Base-by-base conservation (phyloP, 2,888 invertebrate genomes). In the Drosophila birchii region DNA sequence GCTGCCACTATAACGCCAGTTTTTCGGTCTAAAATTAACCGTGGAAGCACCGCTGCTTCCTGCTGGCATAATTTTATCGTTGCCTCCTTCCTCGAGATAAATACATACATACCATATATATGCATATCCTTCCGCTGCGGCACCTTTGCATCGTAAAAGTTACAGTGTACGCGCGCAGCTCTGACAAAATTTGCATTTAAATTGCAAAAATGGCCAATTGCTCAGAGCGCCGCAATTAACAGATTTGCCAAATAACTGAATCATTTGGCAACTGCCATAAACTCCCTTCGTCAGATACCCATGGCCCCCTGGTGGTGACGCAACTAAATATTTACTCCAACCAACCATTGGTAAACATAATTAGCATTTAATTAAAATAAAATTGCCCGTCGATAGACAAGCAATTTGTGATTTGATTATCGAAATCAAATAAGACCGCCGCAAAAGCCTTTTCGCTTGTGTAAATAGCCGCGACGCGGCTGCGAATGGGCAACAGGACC, bases 361-460 rank as follows among this genome's bases (percentile, higher is more conserved):
- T 86, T 89, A 86, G 82, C 79, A 87, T 85, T 86, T 86, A 86
- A 86, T 86, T 86, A 88, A 85, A 89, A 80, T 81, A 81, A 84
- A 87, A 86, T 78, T 62, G 81, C 77, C 78, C 88, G 72, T 59
- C 66, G 62, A 86, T 86, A 81, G 63, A 79, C 76, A 79, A 75
- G 76, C 78, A 80, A 81, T 89, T 80, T 75, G 53, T 76, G 78
- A 89, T 79, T 89, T 89, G 78, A 87, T 89, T 86, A 88, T 81
- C 62, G 57, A 79, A 86, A 83, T 88, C 89, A 84, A 84, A 86
- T 76, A 83, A 69, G 69, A 57, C 59, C 61, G 82, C 59, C 86
- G 74, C 88, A 61, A 78, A 78, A 74, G 71, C 68, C 67, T 64
- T 56, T 64, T 61, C 44, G 34, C 64, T 43, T 75, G 26, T 73